Percentiles rank a stretch among this genome's conserved stretches.
These are phyloP conservation scores for Tachysurus vachellii DNA, from an alignment of 2,113 vertebrate species.

Conservation along the genomic window DNA sequence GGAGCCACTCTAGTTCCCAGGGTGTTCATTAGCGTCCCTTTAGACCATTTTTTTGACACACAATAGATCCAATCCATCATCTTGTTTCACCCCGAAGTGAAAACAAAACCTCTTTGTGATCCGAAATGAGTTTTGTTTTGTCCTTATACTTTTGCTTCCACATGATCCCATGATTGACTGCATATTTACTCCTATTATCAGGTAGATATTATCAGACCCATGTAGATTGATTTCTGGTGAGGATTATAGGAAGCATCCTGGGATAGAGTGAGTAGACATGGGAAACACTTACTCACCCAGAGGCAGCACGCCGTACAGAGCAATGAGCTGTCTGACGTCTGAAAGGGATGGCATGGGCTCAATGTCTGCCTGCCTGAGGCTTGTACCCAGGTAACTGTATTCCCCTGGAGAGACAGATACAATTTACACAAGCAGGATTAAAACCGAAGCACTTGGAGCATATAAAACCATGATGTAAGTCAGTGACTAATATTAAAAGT, in stretches of 20 bases:
- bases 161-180: not conserved
- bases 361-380: slow-evolving; percentile 60
- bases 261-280: slow-evolving; percentile 26
- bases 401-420: slow-evolving; percentile 69
- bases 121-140: not conserved
- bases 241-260: slow-evolving; percentile 7
- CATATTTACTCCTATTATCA: slow-evolving; percentile 9
- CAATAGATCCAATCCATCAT: slow-evolving; percentile 36
- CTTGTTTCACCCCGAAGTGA: not conserved
- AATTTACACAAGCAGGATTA: not conserved
- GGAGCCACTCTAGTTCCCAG: slow-evolving; percentile 24
- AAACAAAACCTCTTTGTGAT: slow-evolving; percentile 28
- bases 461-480: slow-evolving; percentile 9
- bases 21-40: slow-evolving; percentile 20
- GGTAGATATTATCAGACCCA: not conserved
- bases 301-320: slow-evolving; percentile 80
- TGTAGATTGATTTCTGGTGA: slow-evolving; percentile 2
- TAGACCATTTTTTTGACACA: slow-evolving; percentile 7
- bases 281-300: slow-evolving; percentile 72
- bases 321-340: slow-evolving; percentile 79
- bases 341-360: slow-evolving; percentile 81
- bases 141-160: not conserved
- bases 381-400: slow-evolving; percentile 74
- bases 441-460: slow-evolving; percentile 1
- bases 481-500: slow-evolving; percentile 6